These are phyloP conservation scores for Eulemur macaco DNA, from an alignment of 2,113 vertebrate species.

Conservation along the genomic window DNA sequence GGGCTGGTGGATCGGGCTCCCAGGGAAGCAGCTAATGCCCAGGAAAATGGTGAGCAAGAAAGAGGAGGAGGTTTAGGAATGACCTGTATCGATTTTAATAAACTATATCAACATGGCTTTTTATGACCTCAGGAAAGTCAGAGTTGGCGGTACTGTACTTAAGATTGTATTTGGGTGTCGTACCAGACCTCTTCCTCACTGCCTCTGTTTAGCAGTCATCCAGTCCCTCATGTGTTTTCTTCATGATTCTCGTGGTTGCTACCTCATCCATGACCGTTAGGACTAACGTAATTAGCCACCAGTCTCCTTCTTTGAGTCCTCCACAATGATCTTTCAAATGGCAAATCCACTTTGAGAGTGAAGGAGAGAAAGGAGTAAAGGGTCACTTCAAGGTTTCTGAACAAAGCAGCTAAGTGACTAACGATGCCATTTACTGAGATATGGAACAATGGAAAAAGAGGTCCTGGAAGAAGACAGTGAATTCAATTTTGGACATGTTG, in stretches of 20 bases:
- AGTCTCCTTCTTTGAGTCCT: background rate
- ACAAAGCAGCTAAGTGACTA: background rate
- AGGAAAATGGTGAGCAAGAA: background rate
- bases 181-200: background rate
- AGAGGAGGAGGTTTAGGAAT: background rate
- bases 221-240: background rate
- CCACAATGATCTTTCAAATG: background rate
- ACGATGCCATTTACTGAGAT: background rate
- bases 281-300: background rate
- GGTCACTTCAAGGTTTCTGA: background rate
- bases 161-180: background rate
- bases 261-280: background rate
- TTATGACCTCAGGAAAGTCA: background rate
- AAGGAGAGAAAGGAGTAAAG: background rate
- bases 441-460: background rate
- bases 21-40: background rate
- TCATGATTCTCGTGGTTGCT: background rate
- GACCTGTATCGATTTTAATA: background rate
- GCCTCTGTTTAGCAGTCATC: background rate
- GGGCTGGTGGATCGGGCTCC: background rate
- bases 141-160: background rate
- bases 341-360: background rate
- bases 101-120: background rate
- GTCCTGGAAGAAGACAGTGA: background rate
- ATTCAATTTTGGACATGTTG: background rate